phyloP scores from a whole-genome alignment of 2,888 invertebrate species.

The Altica lythri region DNA sequence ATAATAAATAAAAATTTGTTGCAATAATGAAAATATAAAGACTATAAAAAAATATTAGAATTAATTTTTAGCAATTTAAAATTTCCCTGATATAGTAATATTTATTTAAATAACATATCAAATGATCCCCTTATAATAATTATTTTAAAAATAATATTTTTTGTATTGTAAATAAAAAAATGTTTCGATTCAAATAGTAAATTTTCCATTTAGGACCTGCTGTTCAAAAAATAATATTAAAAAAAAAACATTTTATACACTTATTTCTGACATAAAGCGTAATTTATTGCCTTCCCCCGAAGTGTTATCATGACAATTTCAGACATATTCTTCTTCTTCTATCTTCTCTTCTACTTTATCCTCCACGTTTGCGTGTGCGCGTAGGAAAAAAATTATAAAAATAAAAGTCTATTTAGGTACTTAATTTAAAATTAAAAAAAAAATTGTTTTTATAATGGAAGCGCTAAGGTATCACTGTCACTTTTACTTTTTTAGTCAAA shows the following conservation, averaged over 20 bases:
- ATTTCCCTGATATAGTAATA: too few relatives aligned
- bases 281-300: constrained; percentile 58
- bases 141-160: too few relatives aligned
- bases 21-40: too few relatives aligned
- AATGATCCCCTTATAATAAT: too few relatives aligned
- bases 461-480: constrained; percentile 40
- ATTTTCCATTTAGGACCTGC: constrained; percentile 12
- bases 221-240: constrained; percentile 12
- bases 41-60: too few relatives aligned
- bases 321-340: constrained; percentile 34
- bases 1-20: too few relatives aligned
- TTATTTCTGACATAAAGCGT: constrained; percentile 52
- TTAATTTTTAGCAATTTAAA: too few relatives aligned
- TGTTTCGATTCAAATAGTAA: background rate
- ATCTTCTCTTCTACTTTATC: constrained; percentile 17
- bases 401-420: constrained; percentile 33
- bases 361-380: constrained; percentile 13
- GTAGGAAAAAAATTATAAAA: constrained; percentile 33
- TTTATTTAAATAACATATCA: too few relatives aligned
- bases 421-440: constrained; percentile 31
- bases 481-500: constrained; percentile 57
- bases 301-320: constrained; percentile 41
- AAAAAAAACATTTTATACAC: constrained; percentile 33
- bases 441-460: constrained; percentile 34
- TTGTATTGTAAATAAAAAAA: background rate